Percentiles rank a stretch among this genome's conserved stretches.
These are phyloP conservation scores for Drosophila longiperda DNA, from an alignment of 2,888 invertebrate genomes.

Conservation along the genomic window DNA sequence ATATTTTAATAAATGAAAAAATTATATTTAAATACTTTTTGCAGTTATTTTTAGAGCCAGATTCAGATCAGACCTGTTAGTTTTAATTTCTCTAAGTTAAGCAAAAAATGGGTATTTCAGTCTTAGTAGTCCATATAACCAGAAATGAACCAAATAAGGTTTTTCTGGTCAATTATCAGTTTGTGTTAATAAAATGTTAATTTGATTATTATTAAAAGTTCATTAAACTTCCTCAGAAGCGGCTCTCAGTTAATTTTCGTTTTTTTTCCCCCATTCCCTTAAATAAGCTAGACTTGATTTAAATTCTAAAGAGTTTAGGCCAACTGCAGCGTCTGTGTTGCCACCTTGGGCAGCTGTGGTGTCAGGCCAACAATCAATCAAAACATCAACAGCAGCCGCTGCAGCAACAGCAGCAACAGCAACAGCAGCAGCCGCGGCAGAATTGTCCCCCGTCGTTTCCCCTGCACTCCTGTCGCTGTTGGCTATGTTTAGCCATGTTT, in stretches of 20 bases:
- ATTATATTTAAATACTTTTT: neutral
- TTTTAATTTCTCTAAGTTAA: neutral
- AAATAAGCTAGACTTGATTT: neutral
- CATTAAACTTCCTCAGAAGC: neutral
- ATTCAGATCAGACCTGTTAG: neutral
- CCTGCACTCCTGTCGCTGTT: constrained; percentile 39
- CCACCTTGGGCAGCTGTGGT: constrained; percentile 56
- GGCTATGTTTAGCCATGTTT: constrained; percentile 64
- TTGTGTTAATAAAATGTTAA: neutral
- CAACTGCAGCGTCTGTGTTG: constrained; percentile 27
- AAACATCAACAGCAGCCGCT: constrained; percentile 68
- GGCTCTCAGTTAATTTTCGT: neutral
- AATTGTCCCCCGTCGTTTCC: constrained; percentile 24
- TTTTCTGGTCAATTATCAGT: neutral
- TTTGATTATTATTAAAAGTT: neutral
- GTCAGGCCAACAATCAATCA: constrained; percentile 69
- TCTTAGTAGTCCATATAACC: neutral
- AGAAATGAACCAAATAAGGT: neutral
- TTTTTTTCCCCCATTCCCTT: neutral
- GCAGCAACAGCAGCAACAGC: constrained; percentile 22
- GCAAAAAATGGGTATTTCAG: neutral
- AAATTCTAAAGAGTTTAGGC: neutral
- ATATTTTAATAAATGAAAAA: neutral
- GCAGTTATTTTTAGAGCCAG: neutral
- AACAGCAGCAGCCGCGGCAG: constrained; percentile 49